Evolutionary conservation across 2,113 vertebrate species (phyloP).

Genomic region (Otocyon megalotis): DNA sequence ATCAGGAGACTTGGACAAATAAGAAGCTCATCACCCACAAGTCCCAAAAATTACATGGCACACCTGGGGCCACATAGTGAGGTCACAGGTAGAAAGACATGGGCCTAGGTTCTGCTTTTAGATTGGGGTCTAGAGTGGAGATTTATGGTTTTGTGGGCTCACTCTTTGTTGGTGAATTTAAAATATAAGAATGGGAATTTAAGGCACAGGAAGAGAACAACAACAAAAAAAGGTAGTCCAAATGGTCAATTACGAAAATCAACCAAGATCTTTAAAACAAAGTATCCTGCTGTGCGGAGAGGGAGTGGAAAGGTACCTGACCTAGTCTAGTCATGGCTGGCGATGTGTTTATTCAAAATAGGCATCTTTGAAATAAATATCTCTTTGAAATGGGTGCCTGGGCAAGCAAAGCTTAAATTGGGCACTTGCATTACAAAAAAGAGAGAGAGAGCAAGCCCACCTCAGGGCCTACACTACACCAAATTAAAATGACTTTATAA

Average conservation of each 20-base stretch:
- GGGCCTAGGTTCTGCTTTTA: not conserved
- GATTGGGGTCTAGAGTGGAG: not conserved
- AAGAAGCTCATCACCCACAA: not conserved
- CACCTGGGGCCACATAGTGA: not conserved
- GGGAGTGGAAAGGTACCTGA: not conserved
- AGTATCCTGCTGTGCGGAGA: not conserved
- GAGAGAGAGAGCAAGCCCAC: not conserved
- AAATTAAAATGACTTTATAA: not conserved
- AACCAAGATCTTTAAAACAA: not conserved
- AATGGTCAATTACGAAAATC: not conserved
- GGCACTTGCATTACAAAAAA: not conserved
- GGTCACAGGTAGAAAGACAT: not conserved
- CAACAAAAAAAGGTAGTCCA: not conserved
- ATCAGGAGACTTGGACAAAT: not conserved
- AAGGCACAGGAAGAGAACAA: not conserved
- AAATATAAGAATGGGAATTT: not conserved
- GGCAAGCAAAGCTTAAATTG: not conserved
- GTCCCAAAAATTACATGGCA: not conserved
- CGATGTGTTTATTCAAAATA: not conserved
- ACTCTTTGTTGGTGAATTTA: not conserved
- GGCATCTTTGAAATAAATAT: not conserved
- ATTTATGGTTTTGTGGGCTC: not conserved
- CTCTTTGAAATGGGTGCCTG: not conserved
- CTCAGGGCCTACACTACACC: not conserved
- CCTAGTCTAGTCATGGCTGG: not conserved